Conservation (phyloP, 2,113 vertebrate genomes). For the Sturnus vulgaris region DNA sequence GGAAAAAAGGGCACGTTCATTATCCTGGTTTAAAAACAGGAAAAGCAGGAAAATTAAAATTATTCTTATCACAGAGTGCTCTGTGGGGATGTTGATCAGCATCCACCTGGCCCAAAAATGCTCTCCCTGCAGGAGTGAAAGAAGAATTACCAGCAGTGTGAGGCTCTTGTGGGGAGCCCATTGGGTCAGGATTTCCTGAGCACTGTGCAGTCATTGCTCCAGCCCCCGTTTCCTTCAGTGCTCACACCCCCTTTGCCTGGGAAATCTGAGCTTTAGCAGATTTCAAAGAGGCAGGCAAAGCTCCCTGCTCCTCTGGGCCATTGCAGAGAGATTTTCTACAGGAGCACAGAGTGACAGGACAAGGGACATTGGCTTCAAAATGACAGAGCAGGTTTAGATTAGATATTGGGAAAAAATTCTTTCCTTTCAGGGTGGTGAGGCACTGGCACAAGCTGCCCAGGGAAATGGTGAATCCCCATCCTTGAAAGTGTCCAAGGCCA, state of each 20-base stretch:
- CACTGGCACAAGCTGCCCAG: neutral
- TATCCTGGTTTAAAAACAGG: neutral
- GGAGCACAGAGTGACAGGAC: neutral
- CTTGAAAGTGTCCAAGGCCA: neutral
- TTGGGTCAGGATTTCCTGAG: neutral
- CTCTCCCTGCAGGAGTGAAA: neutral
- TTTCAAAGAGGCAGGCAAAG: neutral
- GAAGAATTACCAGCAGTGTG: neutral
- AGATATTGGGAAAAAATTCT: neutral
- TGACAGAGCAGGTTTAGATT: neutral
- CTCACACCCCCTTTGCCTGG: neutral
- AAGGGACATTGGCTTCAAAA: neutral
- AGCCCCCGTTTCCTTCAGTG: neutral
- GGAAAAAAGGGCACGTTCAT: neutral
- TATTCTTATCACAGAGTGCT: neutral
- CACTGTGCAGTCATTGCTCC: neutral
- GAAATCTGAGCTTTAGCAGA: neutral
- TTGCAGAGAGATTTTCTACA: neutral
- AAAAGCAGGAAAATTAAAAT: neutral
- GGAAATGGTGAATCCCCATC: neutral
- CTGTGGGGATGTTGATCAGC: neutral
- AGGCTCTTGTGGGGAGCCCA: fast-evolving
- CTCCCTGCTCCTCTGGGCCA: neutral
- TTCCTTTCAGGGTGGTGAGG: neutral
- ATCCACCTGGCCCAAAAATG: neutral